Base-by-base conservation (phyloP, 1,140 invertebrate genomes). In the Arion vulgaris region DNA sequence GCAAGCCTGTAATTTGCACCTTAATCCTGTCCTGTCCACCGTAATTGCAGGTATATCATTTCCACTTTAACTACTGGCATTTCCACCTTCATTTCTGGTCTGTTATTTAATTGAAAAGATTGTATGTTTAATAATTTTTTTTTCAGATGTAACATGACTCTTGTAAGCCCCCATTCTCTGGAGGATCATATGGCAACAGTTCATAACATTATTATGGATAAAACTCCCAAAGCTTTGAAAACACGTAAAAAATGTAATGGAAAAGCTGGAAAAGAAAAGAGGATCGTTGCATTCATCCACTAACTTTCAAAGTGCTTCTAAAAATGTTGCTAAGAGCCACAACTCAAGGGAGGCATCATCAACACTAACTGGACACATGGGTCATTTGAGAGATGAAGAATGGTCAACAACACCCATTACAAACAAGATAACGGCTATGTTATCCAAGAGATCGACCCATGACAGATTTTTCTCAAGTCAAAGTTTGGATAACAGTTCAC, bases 181-280 rank as follows among this genome's bases (percentile, higher is more conserved):
- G 83, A 84, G 41, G 83, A 84, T 17, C 85, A 86, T 69, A 85
- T 85, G 84, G 77, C 72, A 4, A 80, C 76, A 26, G 81, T 85
- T 9, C 84, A 85, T 34, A 81, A 81, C 39, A 81, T 81, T 26
- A 36, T 81, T 32, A 81, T 81, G 80, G 80, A 81, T 19, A 81
- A 74, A 71, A 45, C 15, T 32, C 26, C 72, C 34, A 85, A 69
- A 26, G 66, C 78, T 45, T 75, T 80, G 0, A 82, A 76, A 45
- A 17, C 26, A 51, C 28, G 45, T 45, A 51, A 51, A 51, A 75
- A 75, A 75, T n/a, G 15, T 41, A 23, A 9, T 13, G 19, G 32
- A 23, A 75, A 75, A 51, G 1, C 28, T 17, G 32, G 32, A 34
- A 75, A 75, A 23, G 66, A 80, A 9, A 84, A 86, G 51, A 80